Evolutionary conservation across 2,797 vertebrate species (phyloP).

Genomic region (Pseudopleuronectes americanus): DNA sequence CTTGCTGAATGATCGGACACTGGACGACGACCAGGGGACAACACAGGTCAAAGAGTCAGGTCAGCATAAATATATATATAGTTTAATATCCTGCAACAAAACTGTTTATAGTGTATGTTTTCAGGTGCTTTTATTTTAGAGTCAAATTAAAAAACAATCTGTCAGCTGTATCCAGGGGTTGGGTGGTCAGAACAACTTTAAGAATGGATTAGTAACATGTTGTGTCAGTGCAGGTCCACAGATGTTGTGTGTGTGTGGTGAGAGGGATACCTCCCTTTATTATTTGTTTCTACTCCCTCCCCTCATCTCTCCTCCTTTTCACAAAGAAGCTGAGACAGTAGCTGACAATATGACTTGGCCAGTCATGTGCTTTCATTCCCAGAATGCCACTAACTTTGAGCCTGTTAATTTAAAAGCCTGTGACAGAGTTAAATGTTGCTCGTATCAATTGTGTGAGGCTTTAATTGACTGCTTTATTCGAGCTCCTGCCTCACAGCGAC

Average conservation of each 20-base stretch:
- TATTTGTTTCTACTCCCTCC: slow-evolving; percentile 31
- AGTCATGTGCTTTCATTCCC: slow-evolving; percentile 51
- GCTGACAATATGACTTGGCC: slow-evolving; percentile 28
- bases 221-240: background rate
- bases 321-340: slow-evolving; percentile 39
- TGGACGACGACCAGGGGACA: slow-evolving; percentile 86
- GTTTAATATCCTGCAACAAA: slow-evolving; percentile 5
- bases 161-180: background rate
- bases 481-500: slow-evolving; percentile 43
- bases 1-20: slow-evolving; percentile 90
- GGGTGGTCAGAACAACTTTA: slow-evolving; percentile 15
- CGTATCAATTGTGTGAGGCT: slow-evolving; percentile 24
- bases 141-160: no score
- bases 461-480: slow-evolving; percentile 12
- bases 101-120: slow-evolving; percentile 1
- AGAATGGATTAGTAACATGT: background rate
- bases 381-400: slow-evolving; percentile 46
- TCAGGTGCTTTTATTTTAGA: background rate
- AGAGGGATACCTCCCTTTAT: slow-evolving; percentile 25
- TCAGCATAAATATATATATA: slow-evolving; percentile 61
- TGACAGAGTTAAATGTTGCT: slow-evolving; percentile 36
- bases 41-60: slow-evolving; percentile 88
- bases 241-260: background rate
- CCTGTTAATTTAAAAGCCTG: slow-evolving; percentile 35
- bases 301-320: slow-evolving; percentile 5